These are phyloP conservation scores for Hippopotamyrus pictus DNA, from an alignment of 2,797 vertebrate genomes.

Conservation along the genomic window DNA sequence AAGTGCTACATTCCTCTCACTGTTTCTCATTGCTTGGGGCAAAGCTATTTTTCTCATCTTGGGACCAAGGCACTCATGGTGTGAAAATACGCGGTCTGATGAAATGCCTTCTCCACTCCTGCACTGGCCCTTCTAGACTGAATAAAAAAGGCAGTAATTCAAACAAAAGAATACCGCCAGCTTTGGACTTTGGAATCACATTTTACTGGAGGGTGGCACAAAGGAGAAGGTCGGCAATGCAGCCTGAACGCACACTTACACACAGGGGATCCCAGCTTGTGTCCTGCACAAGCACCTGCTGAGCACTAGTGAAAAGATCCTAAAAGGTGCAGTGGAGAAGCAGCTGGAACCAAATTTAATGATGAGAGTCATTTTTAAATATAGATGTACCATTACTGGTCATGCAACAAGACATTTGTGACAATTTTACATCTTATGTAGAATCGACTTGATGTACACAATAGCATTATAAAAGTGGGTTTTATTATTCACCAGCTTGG, in stretches of 20 bases:
- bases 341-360: neutral
- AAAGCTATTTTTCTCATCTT: neutral
- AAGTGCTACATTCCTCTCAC: neutral
- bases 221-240: neutral
- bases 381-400: neutral
- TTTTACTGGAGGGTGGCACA: neutral
- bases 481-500: neutral
- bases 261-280: neutral
- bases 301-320: neutral
- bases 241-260: neutral
- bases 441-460: neutral
- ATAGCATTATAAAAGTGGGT: neutral
- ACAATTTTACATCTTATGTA: neutral
- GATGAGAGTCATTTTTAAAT: neutral
- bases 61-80: neutral
- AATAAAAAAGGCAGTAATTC: neutral
- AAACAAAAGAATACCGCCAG: neutral
- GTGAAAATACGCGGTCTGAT: neutral
- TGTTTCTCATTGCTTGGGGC: neutral
- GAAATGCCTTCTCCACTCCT: neutral
- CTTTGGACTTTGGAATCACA: neutral
- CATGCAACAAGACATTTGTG: neutral
- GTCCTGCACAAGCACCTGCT: neutral
- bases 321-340: neutral
- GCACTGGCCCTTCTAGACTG: neutral